phyloP scores from a whole-genome alignment of 2,113 vertebrate genomes.

The Pheucticus melanocephalus region DNA sequence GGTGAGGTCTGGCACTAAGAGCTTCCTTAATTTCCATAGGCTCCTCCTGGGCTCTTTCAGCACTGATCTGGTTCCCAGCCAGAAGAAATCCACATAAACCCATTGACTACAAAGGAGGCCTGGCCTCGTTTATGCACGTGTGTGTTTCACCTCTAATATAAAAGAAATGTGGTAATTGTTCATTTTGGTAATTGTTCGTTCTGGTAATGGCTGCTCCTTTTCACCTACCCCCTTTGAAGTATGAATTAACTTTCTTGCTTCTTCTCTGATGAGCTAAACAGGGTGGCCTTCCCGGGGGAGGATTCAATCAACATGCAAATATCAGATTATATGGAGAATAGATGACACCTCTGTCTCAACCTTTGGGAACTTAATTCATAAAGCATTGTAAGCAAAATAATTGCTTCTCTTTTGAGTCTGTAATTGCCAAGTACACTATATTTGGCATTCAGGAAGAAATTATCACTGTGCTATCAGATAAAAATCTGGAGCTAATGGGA shows the following conservation, averaged over 20 bases:
- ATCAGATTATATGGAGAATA: conserved; percentile 2
- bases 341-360: conserved; percentile 40
- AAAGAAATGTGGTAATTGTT: not conserved
- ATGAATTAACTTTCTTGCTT: conserved; percentile 24
- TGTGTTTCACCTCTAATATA: not conserved
- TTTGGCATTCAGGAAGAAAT: not conserved
- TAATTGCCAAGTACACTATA: conserved; percentile 1
- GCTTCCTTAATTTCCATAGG: not conserved
- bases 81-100: accelerated
- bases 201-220: not conserved
- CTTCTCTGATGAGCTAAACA: conserved; percentile 38
- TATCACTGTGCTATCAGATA: not conserved
- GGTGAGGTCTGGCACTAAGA: not conserved
- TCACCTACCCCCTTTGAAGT: not conserved
- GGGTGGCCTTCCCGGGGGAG: not conserved
- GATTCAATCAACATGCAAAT: conserved; percentile 68
- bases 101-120: not conserved
- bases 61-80: not conserved
- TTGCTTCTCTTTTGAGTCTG: conserved; percentile 29
- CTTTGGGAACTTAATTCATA: conserved; percentile 50
- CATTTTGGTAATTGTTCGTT: not conserved
- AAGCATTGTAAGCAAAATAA: conserved; percentile 58
- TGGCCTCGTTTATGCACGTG: not conserved
- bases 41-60: not conserved
- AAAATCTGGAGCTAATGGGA: conserved; percentile 45